These are phyloP conservation scores for Tyria jacobaeae DNA, from an alignment of 2,888 invertebrate genomes.

Conservation along the genomic window DNA sequence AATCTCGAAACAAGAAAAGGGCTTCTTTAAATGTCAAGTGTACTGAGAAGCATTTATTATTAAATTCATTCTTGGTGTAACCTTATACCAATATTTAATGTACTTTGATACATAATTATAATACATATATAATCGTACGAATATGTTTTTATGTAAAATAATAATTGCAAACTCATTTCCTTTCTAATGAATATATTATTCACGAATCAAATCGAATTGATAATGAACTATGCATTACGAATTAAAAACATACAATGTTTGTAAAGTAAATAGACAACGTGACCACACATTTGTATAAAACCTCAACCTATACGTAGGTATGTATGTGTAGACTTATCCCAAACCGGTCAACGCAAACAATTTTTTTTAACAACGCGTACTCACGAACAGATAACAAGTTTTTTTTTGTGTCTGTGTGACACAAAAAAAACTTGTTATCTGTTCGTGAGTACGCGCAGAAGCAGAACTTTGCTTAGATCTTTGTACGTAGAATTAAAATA, in stretches of 20 bases:
- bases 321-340: conserved; percentile 55
- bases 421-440: conserved; percentile 52
- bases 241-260: not conserved
- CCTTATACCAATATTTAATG: not conserved
- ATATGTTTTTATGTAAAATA: no score
- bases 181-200: not conserved
- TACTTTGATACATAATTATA: not conserved
- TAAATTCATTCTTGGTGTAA: not conserved
- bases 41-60: not conserved
- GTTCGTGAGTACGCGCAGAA: conserved; percentile 34
- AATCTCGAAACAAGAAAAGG: not conserved
- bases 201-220: not conserved
- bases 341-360: conserved; percentile 53
- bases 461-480: conserved; percentile 30
- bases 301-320: conserved; percentile 52
- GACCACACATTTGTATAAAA: conserved; percentile 20
- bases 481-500: conserved; percentile 17
- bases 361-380: no score
- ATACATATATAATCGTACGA: not conserved
- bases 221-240: not conserved
- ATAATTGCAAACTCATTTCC: not conserved
- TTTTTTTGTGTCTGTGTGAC: conserved; percentile 57
- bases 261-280: conserved; percentile 11
- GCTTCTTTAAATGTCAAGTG: not conserved
- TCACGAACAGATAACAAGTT: conserved; percentile 44